A percentile compares a stretch with the other conserved stretches of the same genome.
Conservation (phyloP, 1,140 invertebrate species). For the Sycobia sp. region DNA sequence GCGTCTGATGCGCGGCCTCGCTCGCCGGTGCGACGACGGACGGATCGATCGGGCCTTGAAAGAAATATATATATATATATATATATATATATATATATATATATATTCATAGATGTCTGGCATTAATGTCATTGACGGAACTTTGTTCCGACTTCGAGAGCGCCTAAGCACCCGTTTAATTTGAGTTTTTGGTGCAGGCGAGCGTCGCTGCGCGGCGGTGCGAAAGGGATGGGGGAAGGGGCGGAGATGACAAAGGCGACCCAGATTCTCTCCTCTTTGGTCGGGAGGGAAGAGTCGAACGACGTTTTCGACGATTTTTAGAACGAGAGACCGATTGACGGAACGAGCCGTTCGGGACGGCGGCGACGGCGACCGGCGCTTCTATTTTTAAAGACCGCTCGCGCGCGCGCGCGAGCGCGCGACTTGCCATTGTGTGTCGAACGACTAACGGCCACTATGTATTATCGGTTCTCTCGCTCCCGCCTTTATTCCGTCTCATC, state of each 20-base stretch:
- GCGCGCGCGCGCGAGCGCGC: too few relatives aligned
- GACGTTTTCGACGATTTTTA: slow-evolving; percentile 35
- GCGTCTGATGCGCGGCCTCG: too few relatives aligned
- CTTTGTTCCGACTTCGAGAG: neutral
- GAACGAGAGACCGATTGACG: slow-evolving; percentile 32
- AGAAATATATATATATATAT: too few relatives aligned
- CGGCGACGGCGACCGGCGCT: neutral
- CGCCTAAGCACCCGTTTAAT: neutral
- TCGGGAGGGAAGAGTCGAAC: slow-evolving; percentile 12
- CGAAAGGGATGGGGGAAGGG: neutral
- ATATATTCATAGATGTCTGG: too few relatives aligned
- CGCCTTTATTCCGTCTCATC: neutral
- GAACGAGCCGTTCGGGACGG: slow-evolving; percentile 27
- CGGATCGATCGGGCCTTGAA: slow-evolving; percentile 18
- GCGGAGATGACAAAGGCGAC: slow-evolving; percentile 25
- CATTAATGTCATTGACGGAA: slow-evolving; percentile 7
- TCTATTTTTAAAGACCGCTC: slow-evolving; percentile 30
- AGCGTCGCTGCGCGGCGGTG: neutral
- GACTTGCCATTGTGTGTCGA: slow-evolving; percentile 31
- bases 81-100: too few relatives aligned
- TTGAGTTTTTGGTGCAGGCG: slow-evolving; percentile 12
- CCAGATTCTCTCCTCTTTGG: slow-evolving; percentile 27
- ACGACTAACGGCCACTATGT: slow-evolving; percentile 30
- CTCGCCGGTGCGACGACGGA: neutral
- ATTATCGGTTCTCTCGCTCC: slow-evolving; percentile 1